Conservation (phyloP, 64 coral and sea anemone species). For the Trachythela sp. region DNA sequence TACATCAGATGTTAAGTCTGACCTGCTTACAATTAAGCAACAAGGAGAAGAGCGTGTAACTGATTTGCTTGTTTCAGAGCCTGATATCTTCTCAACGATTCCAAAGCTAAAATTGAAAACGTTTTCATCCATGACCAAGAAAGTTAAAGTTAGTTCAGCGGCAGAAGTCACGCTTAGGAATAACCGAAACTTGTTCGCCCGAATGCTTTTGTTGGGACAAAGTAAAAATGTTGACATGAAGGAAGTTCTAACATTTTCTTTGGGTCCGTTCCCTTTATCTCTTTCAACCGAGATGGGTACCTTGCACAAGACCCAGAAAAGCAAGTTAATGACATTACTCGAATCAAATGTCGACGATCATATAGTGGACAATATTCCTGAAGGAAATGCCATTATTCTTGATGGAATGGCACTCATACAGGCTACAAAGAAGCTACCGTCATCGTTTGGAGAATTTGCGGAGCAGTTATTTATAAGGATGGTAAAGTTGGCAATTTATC, state of each 20-base stretch:
- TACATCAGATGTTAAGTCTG: background rate
- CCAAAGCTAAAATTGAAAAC: background rate
- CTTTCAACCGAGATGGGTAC: background rate
- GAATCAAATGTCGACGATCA: background rate
- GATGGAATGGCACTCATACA: slow-evolving; percentile 1
- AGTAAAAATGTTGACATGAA: background rate
- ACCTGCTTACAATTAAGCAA: background rate
- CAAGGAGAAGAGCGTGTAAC: background rate
- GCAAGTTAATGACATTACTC: background rate
- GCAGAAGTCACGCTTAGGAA: background rate
- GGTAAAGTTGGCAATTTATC: background rate
- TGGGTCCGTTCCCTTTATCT: background rate
- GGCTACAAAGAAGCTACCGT: background rate
- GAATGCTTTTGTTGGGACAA: background rate
- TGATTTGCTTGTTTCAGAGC: background rate
- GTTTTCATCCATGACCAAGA: background rate
- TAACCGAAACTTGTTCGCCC: background rate
- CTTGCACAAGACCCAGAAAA: background rate
- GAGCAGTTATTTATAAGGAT: background rate
- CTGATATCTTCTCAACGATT: background rate
- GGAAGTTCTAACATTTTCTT: background rate
- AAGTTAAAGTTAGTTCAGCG: background rate
- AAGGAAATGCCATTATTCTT: background rate
- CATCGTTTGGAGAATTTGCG: background rate
- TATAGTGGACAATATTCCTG: background rate